phyloP scores from a whole-genome alignment of 2,113 vertebrate genomes.

The Chaetops frenatus region DNA sequence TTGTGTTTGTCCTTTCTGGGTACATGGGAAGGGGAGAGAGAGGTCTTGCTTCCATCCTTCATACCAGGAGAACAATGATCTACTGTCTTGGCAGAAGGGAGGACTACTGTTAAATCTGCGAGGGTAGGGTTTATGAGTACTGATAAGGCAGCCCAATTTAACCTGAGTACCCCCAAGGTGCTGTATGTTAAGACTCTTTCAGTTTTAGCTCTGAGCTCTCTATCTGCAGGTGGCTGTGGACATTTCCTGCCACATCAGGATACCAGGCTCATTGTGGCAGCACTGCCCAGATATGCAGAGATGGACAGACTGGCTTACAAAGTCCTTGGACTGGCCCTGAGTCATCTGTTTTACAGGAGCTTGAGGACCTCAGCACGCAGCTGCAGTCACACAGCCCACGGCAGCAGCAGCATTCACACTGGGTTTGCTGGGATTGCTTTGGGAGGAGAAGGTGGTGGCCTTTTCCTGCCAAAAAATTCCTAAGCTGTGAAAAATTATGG shows the following conservation, averaged over 20 bases:
- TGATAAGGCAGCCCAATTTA: slow-evolving; percentile 20
- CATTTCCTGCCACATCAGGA: not conserved
- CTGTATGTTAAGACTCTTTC: not conserved
- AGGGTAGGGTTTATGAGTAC: slow-evolving; percentile 16
- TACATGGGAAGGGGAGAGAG: not conserved
- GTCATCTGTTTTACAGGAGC: not conserved
- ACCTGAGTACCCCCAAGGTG: not conserved
- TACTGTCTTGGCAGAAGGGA: not conserved
- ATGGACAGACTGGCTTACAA: not conserved
- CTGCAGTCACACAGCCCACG: not conserved
- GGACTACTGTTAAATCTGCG: not conserved
- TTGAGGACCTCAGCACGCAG: not conserved
- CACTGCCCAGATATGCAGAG: not conserved
- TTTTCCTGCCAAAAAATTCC: not conserved
- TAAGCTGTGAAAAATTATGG: not conserved
- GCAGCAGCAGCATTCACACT: not conserved
- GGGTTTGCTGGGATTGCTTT: not conserved
- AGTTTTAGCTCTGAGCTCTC: not conserved
- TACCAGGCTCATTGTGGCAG: not conserved
- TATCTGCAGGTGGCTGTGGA: not conserved
- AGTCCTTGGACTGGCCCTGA: not conserved
- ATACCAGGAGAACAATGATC: not conserved
- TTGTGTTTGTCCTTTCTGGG: not conserved
- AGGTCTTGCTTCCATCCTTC: not conserved
- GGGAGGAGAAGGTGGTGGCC: not conserved